Evolutionary conservation across 2,113 vertebrate species (phyloP).

Genomic region (Ahaetulla prasina): DNA sequence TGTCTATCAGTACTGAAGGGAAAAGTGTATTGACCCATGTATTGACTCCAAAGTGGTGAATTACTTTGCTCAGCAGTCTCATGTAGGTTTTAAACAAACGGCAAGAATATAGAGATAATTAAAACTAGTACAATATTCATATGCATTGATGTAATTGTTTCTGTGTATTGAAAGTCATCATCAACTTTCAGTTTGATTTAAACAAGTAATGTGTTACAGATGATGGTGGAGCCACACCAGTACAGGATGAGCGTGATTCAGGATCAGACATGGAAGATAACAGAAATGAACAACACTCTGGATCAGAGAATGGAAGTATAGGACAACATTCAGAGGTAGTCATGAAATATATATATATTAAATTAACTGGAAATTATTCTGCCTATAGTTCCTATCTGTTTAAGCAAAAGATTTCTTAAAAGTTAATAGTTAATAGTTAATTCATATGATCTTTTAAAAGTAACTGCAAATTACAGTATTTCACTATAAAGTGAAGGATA

Average conservation of each 20-base stretch:
- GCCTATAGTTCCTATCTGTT: not conserved
- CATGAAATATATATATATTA: not conserved
- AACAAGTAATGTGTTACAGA: constrained; percentile 68
- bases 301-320: constrained; percentile 75
- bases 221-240: constrained; percentile 94
- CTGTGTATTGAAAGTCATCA: not conserved
- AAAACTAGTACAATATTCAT: not conserved
- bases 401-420: not conserved
- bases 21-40: not conserved
- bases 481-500: not conserved
- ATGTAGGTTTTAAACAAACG: not conserved
- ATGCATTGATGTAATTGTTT: not conserved
- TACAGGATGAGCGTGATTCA: constrained; percentile 89
- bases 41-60: not conserved
- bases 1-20: not conserved
- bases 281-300: constrained; percentile 72
- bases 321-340: constrained; percentile 82
- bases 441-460: accelerated
- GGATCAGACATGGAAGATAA: constrained; percentile 86
- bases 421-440: not conserved
- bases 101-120: not conserved
- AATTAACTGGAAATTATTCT: not conserved
- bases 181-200: constrained; percentile 27
- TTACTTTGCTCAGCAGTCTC: not conserved
- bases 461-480: not conserved